These are phyloP conservation scores for Gobio occitaniae DNA, from an alignment of 2,797 vertebrate genomes.

Conservation along the genomic window DNA sequence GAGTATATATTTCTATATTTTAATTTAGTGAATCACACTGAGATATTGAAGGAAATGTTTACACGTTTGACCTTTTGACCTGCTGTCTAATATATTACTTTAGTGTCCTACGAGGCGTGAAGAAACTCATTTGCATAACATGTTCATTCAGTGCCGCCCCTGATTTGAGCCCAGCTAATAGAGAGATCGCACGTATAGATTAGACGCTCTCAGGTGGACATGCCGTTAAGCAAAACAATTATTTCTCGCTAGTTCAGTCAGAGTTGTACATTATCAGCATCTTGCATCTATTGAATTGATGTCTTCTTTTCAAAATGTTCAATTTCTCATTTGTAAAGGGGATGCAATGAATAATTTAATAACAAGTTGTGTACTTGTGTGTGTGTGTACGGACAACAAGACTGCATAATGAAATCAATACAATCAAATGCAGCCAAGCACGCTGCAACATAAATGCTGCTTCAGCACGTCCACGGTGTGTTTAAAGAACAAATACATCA, in stretches of 20 bases:
- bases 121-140: constrained; percentile 32
- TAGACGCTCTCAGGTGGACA: constrained; percentile 20
- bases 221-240: constrained; percentile 35
- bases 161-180: constrained; percentile 12
- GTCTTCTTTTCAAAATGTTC: constrained; percentile 43
- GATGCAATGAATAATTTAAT: constrained; percentile 49
- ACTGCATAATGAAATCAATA: constrained; percentile 54
- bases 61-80: constrained; percentile 24
- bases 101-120: background rate
- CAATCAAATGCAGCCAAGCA: constrained; percentile 38
- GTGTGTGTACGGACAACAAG: constrained; percentile 31
- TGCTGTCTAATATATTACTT: background rate
- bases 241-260: constrained; percentile 38
- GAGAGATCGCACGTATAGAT: constrained; percentile 38
- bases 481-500: constrained; percentile 46
- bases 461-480: constrained; percentile 33
- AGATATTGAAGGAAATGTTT: background rate
- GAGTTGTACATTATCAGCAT: constrained; percentile 43
- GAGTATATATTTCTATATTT: background rate
- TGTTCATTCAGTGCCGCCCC: background rate
- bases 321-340: constrained; percentile 43
- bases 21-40: background rate
- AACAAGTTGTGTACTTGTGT: constrained; percentile 36
- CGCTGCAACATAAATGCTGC: constrained; percentile 42
- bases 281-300: constrained; percentile 42